Conservation (phyloP, 2,888 invertebrate species). For the Ormyrus rosae region DNA sequence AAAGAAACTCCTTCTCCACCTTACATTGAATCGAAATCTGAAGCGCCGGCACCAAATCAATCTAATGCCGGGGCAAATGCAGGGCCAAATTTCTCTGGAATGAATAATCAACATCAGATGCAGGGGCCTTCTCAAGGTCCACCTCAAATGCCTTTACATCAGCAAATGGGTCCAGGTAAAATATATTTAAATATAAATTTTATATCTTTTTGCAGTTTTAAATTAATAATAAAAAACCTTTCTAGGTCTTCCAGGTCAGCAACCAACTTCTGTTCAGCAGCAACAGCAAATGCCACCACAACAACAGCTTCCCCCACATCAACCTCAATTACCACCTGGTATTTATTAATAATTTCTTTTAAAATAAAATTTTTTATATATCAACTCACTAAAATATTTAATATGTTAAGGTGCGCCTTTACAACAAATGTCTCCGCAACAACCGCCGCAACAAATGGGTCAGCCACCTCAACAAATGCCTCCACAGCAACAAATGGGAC, state of each 20-base stretch:
- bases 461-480: conserved; percentile 65
- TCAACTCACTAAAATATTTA: too few species aligned
- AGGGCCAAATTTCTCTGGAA: conserved; percentile 65
- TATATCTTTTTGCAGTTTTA: neutral
- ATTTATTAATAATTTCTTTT: neutral
- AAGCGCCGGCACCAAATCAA: conserved; percentile 61
- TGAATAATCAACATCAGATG: conserved; percentile 60
- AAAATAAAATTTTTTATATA: too few species aligned
- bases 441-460: conserved; percentile 65
- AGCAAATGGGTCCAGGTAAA: conserved; percentile 34
- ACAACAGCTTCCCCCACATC: conserved; percentile 43
- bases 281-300: conserved; percentile 34
- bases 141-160: conserved; percentile 52
- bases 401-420: too few species aligned
- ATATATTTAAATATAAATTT: conserved; percentile 6
- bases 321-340: conserved; percentile 47
- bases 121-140: conserved; percentile 68
- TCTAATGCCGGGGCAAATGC: conserved; percentile 58
- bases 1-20: conserved; percentile 72
- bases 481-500: conserved; percentile 54
- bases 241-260: conserved; percentile 31
- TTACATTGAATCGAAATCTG: conserved; percentile 67
- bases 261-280: conserved; percentile 25
- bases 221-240: neutral
- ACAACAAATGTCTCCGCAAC: conserved; percentile 67